Evolutionary conservation across 2,888 invertebrate genomes (phyloP).

Genomic region (Oscheius sp.): DNA sequence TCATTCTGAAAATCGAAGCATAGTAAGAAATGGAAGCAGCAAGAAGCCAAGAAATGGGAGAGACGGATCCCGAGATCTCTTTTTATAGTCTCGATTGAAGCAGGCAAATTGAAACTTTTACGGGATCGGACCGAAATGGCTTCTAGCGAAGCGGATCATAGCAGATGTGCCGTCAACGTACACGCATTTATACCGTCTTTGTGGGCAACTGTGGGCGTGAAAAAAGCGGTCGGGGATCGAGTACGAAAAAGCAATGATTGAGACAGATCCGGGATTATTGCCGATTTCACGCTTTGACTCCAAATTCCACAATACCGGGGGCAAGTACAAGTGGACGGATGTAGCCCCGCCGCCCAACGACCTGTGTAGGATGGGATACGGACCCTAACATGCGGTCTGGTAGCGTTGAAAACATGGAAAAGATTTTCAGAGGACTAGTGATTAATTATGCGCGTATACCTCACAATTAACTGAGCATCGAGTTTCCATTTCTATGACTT

Average conservation of each 20-base stretch:
- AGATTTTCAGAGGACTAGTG: too few species aligned
- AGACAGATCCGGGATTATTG: conserved; percentile 32
- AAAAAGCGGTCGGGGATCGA: conserved; percentile 27
- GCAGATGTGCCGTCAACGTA: conserved; percentile 14
- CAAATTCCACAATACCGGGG: conserved; percentile 22
- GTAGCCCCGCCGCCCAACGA: not conserved
- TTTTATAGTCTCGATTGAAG: conserved; percentile 21
- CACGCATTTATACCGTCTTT: conserved; percentile 30
- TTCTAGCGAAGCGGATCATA: conserved; percentile 27
- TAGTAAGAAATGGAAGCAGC: not conserved
- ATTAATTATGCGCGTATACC: too few species aligned
- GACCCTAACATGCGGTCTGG: too few species aligned
- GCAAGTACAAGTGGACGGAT: not conserved
- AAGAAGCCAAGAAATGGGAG: not conserved
- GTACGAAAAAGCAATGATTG: conserved; percentile 16
- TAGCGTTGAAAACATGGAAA: too few species aligned
- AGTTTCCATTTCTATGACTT: too few species aligned
- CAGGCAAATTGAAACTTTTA: conserved; percentile 19
- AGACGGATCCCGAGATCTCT: conserved; percentile 14
- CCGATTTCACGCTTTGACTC: conserved; percentile 23
- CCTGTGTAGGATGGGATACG: not conserved
- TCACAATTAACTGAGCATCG: too few species aligned
- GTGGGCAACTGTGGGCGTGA: conserved; percentile 13
- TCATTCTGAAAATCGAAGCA: conserved; percentile 26
- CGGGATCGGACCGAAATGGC: conserved; percentile 31